Base-by-base conservation (phyloP, 1,140 invertebrate species). In the Panagrolaimus sp. region DNA sequence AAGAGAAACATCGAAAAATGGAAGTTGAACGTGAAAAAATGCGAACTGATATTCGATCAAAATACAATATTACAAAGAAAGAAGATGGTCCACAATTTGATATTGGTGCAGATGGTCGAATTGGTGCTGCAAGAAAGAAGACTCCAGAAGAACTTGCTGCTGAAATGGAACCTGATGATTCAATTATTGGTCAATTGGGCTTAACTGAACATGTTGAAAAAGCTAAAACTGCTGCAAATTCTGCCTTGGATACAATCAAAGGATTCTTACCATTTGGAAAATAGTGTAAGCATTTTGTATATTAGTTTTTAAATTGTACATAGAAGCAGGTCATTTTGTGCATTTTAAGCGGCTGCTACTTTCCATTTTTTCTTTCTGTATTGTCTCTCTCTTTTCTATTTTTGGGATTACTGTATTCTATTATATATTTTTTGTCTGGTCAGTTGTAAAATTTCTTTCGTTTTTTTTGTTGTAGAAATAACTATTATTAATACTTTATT, bases 11-110 rank as follows among this genome's bases (percentile, higher is more conserved):
- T 77, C 79, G 93, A 78, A 96, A 96, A 87, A 96, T 96, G 92
- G 94, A 98, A 85, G 92, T 93, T 79, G 94, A 97, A 85, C 87
- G 94, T 75, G 94, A 97, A 86, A 93, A 93, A 85, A 95, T 98
- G 92, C 88, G 94, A 83, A 92, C 95, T 85, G 91, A 93, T 84
- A 97, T 98, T 85, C 89, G 94, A 87, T 93, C 95, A 86, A 97
- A 96, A 90, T 84, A 83, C 66, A 77, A 71, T n/a, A 79, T 83
- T 28, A 72, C 80, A 32, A 82, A 82, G 72, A 83, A 84, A 68
- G 73, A 78, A 32, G 75, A 74, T 43, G 71, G n/a, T 8, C 44
- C 48, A 3, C 64, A 48, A 17, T 65, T 73, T 17, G 76, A 69
- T 24, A 73, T 73, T 48, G 78, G 70, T 17, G 75, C 71, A n/a